Base-by-base conservation (phyloP, 2,113 vertebrate species). In the Oostethus manadensis region DNA sequence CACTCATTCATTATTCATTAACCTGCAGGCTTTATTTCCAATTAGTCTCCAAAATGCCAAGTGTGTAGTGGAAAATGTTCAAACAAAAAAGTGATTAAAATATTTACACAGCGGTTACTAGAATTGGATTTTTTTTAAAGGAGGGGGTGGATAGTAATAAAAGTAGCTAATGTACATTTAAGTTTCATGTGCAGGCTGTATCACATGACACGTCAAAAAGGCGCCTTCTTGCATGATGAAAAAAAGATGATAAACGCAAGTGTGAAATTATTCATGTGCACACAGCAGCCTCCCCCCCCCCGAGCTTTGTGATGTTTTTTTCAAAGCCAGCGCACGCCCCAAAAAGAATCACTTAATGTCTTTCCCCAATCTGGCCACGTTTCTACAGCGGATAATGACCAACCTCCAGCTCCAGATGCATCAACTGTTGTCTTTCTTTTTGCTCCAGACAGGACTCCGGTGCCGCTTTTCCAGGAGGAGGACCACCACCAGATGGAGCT, bases 391-490 rank as follows among this genome's bases (percentile, higher is more conserved):
- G 1, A 35, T 26, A 42, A 44, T 42, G 49, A 23, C 35, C 20
- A 48, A 74, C 62, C 59, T 57, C 23, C 29, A 46, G 60, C 60
- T 26, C 58, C 64, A 56, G 51, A 8, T 14, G 42, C 38, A 0
- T 13, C 38, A 40, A 40, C 8, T 56, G 45, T 38, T 18, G 4
- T 7, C 1, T 4, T 54, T 51, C 16, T 29, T 33, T 11, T 7
- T 16, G 11, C 45, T 75, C 47, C 81, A 98, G 96, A 92, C 85
- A 90, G 89, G 77, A 92, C 90, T 81, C 73, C 88, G 62, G 87
- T 86, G 29, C 94, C 93, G n/a, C 90, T 98, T 54, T 92, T 96
- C 76, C 92, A 94, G 76, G 95, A 96, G 80, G 94, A 98, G 18
- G 96, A 99, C 64, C 84, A 73, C 58, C 89, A 89, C 46, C 96